phyloP scores from a whole-genome alignment of 2,797 vertebrate genomes.

The Eurystomus glaucurus region DNA sequence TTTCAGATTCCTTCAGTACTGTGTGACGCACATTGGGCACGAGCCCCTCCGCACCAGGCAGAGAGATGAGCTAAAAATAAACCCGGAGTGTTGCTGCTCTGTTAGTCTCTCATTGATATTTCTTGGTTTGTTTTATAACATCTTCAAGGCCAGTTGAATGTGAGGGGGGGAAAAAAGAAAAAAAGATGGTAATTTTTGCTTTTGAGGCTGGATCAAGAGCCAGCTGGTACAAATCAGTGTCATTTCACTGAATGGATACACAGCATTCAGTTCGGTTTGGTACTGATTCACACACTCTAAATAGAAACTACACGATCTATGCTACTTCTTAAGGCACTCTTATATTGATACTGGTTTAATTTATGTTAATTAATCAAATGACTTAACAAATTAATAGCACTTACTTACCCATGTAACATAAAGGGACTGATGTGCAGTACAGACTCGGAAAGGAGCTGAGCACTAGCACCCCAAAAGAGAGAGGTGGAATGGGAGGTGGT shows the following conservation, averaged over 20 bases:
- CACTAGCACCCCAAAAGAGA: fast-evolving
- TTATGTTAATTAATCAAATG: neutral
- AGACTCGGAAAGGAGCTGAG: neutral
- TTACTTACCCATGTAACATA: neutral
- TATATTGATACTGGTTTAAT: constrained; percentile 34
- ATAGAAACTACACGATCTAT: neutral
- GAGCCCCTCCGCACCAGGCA: neutral
- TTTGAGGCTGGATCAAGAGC: neutral
- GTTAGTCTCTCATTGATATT: neutral
- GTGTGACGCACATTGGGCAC: neutral
- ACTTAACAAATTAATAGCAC: neutral
- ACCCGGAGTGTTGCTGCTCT: neutral
- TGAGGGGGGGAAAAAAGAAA: neutral
- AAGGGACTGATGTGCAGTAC: neutral
- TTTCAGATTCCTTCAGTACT: constrained; percentile 1
- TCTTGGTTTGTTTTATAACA: neutral
- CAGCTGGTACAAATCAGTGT: neutral
- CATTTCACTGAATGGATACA: neutral
- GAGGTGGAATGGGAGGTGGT: neutral
- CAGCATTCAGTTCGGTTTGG: neutral
- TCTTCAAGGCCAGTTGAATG: neutral
- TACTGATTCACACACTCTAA: neutral
- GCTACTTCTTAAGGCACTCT: neutral
- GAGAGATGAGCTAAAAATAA: constrained; percentile 54
- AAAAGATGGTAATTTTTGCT: neutral